Percentiles rank a stretch among this genome's conserved stretches.
These are phyloP conservation scores for Corapipo altera DNA, from an alignment of 2,113 vertebrate genomes.

Conservation along the genomic window DNA sequence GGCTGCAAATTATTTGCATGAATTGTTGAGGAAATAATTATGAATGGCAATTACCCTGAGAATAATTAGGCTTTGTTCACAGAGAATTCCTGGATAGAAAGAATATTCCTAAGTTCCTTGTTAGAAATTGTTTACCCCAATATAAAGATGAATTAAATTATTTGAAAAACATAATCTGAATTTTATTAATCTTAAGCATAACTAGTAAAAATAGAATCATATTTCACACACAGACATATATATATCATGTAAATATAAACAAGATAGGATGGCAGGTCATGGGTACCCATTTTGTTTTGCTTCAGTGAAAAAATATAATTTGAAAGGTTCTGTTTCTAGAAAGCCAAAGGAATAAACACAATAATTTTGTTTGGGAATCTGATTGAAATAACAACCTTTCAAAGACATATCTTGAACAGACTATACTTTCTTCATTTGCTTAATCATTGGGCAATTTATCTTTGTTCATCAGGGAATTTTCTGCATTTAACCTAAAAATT, in stretches of 20 bases:
- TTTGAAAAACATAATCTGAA: not conserved
- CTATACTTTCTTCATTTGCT: not conserved
- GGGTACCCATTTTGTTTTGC: not conserved
- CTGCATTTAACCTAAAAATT: not conserved
- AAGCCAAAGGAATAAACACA: not conserved
- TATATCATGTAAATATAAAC: not conserved
- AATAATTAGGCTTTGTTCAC: not conserved
- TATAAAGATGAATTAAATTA: not conserved
- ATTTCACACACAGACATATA: not conserved
- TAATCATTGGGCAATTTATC: not conserved
- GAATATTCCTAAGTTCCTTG: not conserved
- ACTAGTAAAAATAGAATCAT: not conserved
- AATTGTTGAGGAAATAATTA: constrained; percentile 30
- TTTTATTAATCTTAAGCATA: not conserved
- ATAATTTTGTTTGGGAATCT: not conserved
- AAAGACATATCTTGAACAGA: not conserved
- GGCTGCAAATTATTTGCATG: not conserved
- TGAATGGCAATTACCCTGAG: not conserved
- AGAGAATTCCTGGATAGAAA: not conserved
- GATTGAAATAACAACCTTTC: not conserved
- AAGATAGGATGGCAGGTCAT: not conserved
- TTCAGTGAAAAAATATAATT: not conserved
- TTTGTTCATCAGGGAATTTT: not conserved
- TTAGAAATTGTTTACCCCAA: not conserved
- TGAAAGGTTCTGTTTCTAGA: not conserved